Conservation (phyloP, 2,888 invertebrate species). For the Orthosia gracilis region DNA sequence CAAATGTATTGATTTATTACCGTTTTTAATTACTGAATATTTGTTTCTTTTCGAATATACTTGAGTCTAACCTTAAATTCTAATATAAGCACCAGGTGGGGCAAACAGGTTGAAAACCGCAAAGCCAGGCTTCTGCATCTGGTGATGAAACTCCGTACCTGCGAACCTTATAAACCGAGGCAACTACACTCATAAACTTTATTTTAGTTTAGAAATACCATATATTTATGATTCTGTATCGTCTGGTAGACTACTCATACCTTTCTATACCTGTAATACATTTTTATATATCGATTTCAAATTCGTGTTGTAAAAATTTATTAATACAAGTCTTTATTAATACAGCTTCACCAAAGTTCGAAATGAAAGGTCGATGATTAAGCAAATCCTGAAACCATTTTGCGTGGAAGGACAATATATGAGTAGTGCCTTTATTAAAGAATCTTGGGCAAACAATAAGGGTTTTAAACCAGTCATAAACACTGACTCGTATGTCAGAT, state of each 20-base stretch:
- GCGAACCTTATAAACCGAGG: slow-evolving; percentile 34
- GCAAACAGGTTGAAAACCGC: slow-evolving; percentile 30
- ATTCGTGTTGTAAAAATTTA: background rate
- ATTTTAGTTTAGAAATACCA: background rate
- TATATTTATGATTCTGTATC: background rate
- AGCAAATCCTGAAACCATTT: slow-evolving; percentile 2
- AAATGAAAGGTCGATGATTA: slow-evolving; percentile 8
- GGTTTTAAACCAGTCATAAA: background rate
- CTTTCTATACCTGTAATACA: background rate
- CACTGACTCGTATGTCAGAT: slow-evolving; percentile 17
- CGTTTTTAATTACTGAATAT: slow-evolving; percentile 1
- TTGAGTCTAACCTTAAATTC: slow-evolving; percentile 33
- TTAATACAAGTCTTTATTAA: background rate
- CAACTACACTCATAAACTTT: background rate
- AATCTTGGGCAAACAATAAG: background rate
- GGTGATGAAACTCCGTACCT: slow-evolving; percentile 21
- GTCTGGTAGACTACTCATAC: slow-evolving; percentile 8
- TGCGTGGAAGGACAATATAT: slow-evolving; percentile 13
- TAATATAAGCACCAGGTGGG: slow-evolving; percentile 29
- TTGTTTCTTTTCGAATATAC: slow-evolving; percentile 1
- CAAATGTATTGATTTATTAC: slow-evolving; percentile 1
- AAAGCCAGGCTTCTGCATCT: slow-evolving; percentile 20
- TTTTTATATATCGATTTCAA: background rate
- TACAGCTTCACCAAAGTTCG: slow-evolving; percentile 27
- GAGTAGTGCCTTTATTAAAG: slow-evolving; percentile 7